Conservation (phyloP, 2,113 vertebrate species). For the Neodontobutis hainanensis region DNA sequence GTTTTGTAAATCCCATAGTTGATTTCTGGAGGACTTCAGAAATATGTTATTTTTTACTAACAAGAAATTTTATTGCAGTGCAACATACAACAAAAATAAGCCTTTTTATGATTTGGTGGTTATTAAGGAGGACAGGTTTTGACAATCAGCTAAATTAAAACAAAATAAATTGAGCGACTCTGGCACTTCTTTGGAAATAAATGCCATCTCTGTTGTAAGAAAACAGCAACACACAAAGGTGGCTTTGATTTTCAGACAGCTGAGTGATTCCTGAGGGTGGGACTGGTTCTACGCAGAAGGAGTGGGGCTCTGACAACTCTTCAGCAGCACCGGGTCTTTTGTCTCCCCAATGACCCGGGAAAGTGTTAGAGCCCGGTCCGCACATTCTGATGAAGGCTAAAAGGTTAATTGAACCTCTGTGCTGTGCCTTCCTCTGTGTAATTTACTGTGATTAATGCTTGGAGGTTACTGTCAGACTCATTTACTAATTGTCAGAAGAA, state of each 20-base stretch:
- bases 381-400: constrained; percentile 70
- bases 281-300: constrained; percentile 30
- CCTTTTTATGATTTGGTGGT: constrained; percentile 19
- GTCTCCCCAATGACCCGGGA: constrained; percentile 59
- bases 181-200: constrained; percentile 47
- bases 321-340: constrained; percentile 44
- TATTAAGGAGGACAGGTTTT: constrained; percentile 17
- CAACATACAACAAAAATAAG: not conserved
- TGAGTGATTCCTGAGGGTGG: constrained; percentile 51
- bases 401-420: constrained; percentile 81
- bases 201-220: constrained; percentile 46
- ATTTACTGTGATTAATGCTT: constrained; percentile 82
- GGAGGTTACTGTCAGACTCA: constrained; percentile 77
- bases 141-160: constrained; percentile 49
- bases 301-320: constrained; percentile 51
- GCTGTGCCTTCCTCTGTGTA: constrained; percentile 78
- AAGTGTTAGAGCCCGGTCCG: constrained; percentile 58
- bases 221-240: constrained; percentile 60
- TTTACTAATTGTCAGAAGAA: constrained; percentile 76
- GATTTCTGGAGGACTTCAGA: constrained; percentile 10
- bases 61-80: not conserved
- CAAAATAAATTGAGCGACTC: constrained; percentile 54
- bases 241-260: constrained; percentile 65
- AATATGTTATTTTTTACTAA: not conserved
- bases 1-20: constrained; percentile 19